These are phyloP conservation scores for Felis chaus DNA, from an alignment of 2,113 vertebrate species.

Conservation along the genomic window DNA sequence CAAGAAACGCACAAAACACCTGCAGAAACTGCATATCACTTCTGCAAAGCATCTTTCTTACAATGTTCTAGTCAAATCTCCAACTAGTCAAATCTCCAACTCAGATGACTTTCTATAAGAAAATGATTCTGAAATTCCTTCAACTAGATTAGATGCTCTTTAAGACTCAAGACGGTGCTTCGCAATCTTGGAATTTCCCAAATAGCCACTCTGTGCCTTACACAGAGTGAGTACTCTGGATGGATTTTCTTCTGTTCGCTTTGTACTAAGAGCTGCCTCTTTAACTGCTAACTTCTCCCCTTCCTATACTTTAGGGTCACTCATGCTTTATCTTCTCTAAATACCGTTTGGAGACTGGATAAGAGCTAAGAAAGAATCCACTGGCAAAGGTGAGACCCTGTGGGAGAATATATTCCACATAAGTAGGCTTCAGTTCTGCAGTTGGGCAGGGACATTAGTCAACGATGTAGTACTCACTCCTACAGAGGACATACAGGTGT, in stretches of 20 bases:
- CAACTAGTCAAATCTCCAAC: background rate
- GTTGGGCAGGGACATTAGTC: accelerated
- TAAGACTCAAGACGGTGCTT: background rate
- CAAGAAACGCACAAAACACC: background rate
- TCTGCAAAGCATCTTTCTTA: background rate
- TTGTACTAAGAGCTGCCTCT: background rate
- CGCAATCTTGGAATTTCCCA: background rate
- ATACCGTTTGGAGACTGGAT: background rate
- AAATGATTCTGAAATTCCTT: background rate
- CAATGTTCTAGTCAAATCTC: background rate
- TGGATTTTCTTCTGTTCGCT: background rate
- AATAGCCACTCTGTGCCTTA: background rate
- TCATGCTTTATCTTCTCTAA: background rate
- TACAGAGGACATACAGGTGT: background rate
- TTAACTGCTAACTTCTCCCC: background rate
- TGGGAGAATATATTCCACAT: background rate
- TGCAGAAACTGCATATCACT: background rate
- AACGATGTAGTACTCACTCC: background rate
- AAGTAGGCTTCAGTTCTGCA: background rate
- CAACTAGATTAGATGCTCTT: background rate
- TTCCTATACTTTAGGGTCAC: background rate
- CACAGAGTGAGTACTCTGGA: background rate
- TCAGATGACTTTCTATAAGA: background rate
- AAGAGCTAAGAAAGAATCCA: background rate
- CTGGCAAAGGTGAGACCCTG: background rate